Evolutionary conservation across 1,140 invertebrate genomes (phyloP), one percentile per base, ranked within the genome.

Genomic region (Orius insidiosus): DNA sequence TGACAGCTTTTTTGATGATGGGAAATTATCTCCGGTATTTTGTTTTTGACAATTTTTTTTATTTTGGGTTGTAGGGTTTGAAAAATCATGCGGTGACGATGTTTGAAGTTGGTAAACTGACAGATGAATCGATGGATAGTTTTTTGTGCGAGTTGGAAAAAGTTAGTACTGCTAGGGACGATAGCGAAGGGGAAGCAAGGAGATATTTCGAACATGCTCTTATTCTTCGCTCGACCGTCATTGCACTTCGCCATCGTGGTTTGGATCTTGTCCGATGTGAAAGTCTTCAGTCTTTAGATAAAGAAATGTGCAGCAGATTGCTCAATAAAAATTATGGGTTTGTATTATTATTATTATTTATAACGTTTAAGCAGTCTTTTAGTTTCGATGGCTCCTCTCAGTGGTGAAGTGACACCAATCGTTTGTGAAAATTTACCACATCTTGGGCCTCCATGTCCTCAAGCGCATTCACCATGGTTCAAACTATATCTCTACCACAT

Each of bases 1-100:
- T 96, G 3, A 93, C 92, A 1, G 92, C 92, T 0, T 96, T 92
- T 62, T 70, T 97, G 0, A 97, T 97, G 92, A 96, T 97, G 92
- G 92, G 92, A 1, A 97, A 97, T 65, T 96, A 11, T 92, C 89
- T 31, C 85, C 85, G 18, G n/a, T n/a, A n/a, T n/a, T n/a, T n/a
- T n/a, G n/a, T n/a, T n/a, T n/a, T n/a, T n/a, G n/a, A n/a, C n/a
- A n/a, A n/a, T n/a, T n/a, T n/a, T n/a, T n/a, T n/a, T n/a, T n/a
- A n/a, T n/a, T n/a, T n/a, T n/a, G n/a, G n/a, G n/a, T n/a, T n/a
- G n/a, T n/a, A n/a, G n/a, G 86, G 86, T 40, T 62, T 95, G 8
- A 95, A 95, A 67, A 92, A 82, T 62, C 92, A 96, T 66, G 92
- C 92, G 1, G 90, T 96, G 0, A 96, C 92, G 5, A 84, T 96